A percentile compares a stretch with the other conserved stretches of the same genome.
These are phyloP conservation scores for Onthophagus sagittarius DNA, from an alignment of 2,888 invertebrate genomes.

Conservation along the genomic window DNA sequence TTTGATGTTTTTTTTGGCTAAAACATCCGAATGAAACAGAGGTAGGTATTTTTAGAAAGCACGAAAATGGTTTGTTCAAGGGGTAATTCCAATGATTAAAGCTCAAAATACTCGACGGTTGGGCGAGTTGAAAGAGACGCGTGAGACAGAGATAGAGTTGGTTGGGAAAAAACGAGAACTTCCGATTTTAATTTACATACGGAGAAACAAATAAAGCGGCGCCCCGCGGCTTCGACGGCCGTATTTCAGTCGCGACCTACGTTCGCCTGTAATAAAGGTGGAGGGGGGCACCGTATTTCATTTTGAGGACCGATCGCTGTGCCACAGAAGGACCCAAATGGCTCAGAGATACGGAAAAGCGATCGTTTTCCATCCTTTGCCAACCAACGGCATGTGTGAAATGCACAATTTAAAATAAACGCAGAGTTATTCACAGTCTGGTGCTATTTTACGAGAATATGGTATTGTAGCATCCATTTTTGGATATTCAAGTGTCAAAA, in stretches of 20 bases:
- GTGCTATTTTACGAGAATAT: background rate
- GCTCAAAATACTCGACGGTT: conserved; percentile 21
- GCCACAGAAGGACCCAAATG: conserved; percentile 6
- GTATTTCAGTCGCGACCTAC: conserved; percentile 9
- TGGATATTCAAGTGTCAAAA: background rate
- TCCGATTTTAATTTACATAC: conserved; percentile 12
- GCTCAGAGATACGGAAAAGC: conserved; percentile 1
- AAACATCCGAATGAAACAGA: background rate
- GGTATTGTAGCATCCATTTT: background rate
- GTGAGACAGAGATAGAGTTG: conserved; percentile 8
- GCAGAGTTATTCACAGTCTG: background rate
- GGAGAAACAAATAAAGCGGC: conserved; percentile 12
- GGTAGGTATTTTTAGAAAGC: background rate
- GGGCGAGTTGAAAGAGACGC: background rate
- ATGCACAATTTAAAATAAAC: background rate
- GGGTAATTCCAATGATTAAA: conserved; percentile 24
- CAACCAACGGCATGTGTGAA: background rate
- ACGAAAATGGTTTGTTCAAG: conserved; percentile 16
- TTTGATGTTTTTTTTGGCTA: conserved; percentile 8
- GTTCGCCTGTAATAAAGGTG: conserved; percentile 8
- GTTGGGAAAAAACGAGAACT: conserved; percentile 11
- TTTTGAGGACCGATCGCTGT: conserved; percentile 3
- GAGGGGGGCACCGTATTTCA: conserved; percentile 11
- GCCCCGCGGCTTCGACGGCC: conserved; percentile 9
- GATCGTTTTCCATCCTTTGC: background rate